A percentile compares a stretch with the other conserved stretches of the same genome.
These are phyloP conservation scores for Physocephala rufipes DNA, from an alignment of 2,888 invertebrate genomes.

Conservation along the genomic window DNA sequence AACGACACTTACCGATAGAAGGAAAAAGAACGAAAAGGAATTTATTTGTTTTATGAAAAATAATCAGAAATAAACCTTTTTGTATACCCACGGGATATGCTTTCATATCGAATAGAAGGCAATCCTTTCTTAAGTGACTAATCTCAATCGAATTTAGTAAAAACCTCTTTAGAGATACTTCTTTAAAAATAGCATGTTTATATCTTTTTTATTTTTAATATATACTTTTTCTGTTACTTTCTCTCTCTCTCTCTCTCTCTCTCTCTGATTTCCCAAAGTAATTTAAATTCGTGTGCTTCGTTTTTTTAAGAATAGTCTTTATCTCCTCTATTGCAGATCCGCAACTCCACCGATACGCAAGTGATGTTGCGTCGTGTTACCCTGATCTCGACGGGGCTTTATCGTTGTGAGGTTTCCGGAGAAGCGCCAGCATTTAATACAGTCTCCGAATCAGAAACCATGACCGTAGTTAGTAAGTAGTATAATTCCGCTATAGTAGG, in stretches of 20 bases:
- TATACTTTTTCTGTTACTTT: not conserved
- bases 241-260: slow-evolving; percentile 9
- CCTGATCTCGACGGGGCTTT: slow-evolving; percentile 76
- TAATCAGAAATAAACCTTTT: too few relatives aligned
- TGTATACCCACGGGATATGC: too few relatives aligned
- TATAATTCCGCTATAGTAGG: not conserved
- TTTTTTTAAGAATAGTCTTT: not conserved
- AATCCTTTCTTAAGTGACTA: too few relatives aligned
- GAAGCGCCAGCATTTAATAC: slow-evolving; percentile 82
- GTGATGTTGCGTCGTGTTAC: slow-evolving; percentile 75
- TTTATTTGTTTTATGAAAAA: too few relatives aligned
- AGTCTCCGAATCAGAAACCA: slow-evolving; percentile 77
- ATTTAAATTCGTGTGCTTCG: not conserved
- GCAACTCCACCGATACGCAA: slow-evolving; percentile 73
- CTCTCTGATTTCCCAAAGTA: not conserved
- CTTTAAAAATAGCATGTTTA: too few relatives aligned
- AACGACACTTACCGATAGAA: not conserved
- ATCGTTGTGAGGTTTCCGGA: slow-evolving; percentile 81
- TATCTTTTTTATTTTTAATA: not conserved
- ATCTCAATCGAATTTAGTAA: too few relatives aligned
- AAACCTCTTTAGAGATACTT: too few relatives aligned
- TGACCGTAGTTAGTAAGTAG: slow-evolving; percentile 78
- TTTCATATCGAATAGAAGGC: too few relatives aligned
- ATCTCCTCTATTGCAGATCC: slow-evolving; percentile 67
- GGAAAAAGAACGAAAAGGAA: too few relatives aligned